Conservation (phyloP, 2,888 invertebrate genomes). For the Epistrophe grossulariae region DNA sequence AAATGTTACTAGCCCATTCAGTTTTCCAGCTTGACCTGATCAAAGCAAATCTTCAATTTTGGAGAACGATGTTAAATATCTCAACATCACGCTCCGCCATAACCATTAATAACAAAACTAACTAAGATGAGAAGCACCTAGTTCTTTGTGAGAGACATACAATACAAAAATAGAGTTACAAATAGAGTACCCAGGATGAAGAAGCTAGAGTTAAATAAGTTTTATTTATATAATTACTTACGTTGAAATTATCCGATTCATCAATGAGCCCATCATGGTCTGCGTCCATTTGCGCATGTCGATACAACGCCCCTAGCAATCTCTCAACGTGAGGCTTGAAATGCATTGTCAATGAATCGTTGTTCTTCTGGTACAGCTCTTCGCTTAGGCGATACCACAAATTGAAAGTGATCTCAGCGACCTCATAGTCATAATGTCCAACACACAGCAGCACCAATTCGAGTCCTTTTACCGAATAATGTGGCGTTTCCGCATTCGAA, state of each 20-base stretch:
- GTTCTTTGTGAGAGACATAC: no score
- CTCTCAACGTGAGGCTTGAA: constrained; percentile 96
- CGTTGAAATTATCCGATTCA: constrained; percentile 92
- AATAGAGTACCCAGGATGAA: background rate
- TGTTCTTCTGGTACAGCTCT: constrained; percentile 94
- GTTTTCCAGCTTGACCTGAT: no score
- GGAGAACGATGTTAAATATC: no score
- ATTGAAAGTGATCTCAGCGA: constrained; percentile 96
- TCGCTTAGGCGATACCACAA: constrained; percentile 98
- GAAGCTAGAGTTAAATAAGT: background rate
- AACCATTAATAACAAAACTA: no score
- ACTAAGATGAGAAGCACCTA: no score
- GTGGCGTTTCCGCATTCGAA: constrained; percentile 86
- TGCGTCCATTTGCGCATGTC: constrained; percentile 98
- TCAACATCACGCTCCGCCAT: no score
- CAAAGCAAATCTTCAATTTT: no score
- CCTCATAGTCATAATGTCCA: constrained; percentile 99
- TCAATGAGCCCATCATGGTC: constrained; percentile 95
- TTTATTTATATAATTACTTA: constrained; percentile 81
- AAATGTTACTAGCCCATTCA: no score
- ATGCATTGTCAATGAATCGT: constrained; percentile 90
- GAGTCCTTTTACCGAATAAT: constrained; percentile 92
- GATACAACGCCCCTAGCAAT: constrained; percentile 93
- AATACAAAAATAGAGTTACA: background rate
- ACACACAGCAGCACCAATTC: constrained; percentile 96